These are phyloP conservation scores for Gavialis gangeticus DNA, from an alignment of 2,113 vertebrate species.

Conservation along the genomic window DNA sequence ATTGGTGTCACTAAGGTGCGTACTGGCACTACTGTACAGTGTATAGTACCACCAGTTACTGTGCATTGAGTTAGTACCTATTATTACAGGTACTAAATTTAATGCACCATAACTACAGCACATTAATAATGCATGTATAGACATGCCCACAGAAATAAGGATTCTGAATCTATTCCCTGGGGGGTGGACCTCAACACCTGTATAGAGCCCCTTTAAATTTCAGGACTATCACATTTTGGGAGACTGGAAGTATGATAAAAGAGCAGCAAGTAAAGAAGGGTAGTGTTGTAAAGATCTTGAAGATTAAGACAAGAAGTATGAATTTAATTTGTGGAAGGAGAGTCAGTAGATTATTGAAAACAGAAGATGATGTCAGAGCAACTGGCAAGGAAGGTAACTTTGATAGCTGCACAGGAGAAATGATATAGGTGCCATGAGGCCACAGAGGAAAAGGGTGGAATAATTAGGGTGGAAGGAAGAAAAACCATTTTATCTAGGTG, in stretches of 20 bases:
- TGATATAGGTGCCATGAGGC: neutral
- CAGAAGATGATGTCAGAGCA: neutral
- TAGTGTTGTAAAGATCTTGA: neutral
- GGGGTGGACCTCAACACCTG: no score
- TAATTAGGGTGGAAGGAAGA: neutral
- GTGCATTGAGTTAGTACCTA: no score
- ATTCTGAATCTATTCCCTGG: no score
- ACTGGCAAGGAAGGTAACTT: neutral
- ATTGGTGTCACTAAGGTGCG: no score
- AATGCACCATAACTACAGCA: no score
- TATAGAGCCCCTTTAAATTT: no score
- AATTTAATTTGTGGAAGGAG: neutral
- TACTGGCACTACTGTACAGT: no score
- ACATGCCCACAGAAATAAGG: no score
- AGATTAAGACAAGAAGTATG: neutral
- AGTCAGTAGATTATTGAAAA: neutral
- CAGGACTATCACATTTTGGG: neutral
- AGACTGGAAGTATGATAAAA: neutral
- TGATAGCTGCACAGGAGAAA: neutral
- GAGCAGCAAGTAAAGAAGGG: neutral
- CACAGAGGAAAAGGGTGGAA: neutral
- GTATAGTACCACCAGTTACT: no score
- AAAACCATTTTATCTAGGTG: neutral
- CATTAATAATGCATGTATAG: no score
- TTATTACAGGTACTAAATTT: no score